phyloP scores from a whole-genome alignment of 1,140 invertebrate genomes.

The Lepidostoma basale region DNA sequence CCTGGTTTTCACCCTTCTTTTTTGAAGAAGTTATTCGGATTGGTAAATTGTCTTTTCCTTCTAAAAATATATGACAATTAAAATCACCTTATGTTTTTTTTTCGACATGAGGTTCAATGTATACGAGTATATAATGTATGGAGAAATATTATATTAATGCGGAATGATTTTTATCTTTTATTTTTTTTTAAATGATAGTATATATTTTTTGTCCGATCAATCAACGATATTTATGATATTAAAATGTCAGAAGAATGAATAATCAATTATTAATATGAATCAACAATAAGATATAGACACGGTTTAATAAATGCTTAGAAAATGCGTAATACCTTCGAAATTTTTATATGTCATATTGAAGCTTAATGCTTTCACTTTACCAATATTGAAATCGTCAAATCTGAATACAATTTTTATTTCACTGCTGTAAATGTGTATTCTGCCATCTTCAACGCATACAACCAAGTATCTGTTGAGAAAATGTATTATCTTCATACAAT shows the following conservation, averaged over 20 bases:
- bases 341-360: constrained; percentile 9
- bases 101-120: no score
- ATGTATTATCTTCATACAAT: not conserved
- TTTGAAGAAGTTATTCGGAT: not conserved
- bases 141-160: no score
- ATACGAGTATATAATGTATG: no score
- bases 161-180: no score
- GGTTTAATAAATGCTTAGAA: not conserved
- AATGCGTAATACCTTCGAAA: not conserved
- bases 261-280: not conserved
- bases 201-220: not conserved
- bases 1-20: not conserved
- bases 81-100: no score
- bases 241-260: not conserved
- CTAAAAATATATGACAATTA: no score
- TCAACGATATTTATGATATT: not conserved
- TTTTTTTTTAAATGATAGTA: no score
- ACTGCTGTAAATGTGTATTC: constrained; percentile 10
- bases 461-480: constrained; percentile 11
- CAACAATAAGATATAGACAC: no score
- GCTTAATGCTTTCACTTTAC: constrained; percentile 11
- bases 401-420: constrained; percentile 22
- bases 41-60: constrained; percentile 5
- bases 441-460: constrained; percentile 6
- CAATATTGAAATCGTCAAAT: constrained; percentile 26